Evolutionary conservation across 2,797 vertebrate genomes (phyloP).

Genomic region (Karalla daura): DNA sequence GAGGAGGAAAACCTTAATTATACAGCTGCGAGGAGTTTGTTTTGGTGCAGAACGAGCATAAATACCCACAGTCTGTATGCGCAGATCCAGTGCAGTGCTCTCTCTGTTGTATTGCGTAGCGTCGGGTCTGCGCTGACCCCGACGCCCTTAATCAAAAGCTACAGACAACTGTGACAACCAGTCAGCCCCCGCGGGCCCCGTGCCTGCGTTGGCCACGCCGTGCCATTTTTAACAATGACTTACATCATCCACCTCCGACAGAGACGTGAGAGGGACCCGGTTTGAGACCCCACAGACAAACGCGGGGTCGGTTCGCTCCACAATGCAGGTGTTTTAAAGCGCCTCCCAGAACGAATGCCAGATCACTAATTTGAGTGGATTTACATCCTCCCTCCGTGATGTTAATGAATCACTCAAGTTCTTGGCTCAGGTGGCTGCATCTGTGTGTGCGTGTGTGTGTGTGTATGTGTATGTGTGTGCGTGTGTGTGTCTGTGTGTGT

Average conservation of each 20-base stretch:
- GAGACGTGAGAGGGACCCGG: not conserved
- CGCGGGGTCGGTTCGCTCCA: not conserved
- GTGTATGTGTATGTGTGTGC: constrained; percentile 7
- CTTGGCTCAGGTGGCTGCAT: constrained; percentile 44
- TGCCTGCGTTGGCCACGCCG: no score
- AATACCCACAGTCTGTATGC: no score
- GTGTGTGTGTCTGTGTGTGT: constrained; percentile 10
- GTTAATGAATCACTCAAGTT: constrained; percentile 51
- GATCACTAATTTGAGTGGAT: constrained; percentile 34
- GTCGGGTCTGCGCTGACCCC: constrained; percentile 32
- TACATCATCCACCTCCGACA: not conserved
- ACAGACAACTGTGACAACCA: not conserved
- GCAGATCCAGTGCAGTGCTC: no score
- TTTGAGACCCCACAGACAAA: not conserved
- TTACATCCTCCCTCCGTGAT: constrained; percentile 22
- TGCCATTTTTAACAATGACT: not conserved
- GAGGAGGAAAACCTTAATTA: no score
- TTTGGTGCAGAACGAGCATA: no score
- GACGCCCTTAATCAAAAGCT: constrained; percentile 41
- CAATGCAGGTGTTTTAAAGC: not conserved
- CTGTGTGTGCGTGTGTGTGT: constrained; percentile 3
- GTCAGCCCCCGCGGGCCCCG: no score
- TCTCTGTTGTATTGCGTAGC: constrained; percentile 8
- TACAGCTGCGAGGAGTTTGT: no score
- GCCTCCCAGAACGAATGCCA: constrained; percentile 8